Conservation (phyloP, 2,888 invertebrate genomes). For the Cerceris ruficornis region DNA sequence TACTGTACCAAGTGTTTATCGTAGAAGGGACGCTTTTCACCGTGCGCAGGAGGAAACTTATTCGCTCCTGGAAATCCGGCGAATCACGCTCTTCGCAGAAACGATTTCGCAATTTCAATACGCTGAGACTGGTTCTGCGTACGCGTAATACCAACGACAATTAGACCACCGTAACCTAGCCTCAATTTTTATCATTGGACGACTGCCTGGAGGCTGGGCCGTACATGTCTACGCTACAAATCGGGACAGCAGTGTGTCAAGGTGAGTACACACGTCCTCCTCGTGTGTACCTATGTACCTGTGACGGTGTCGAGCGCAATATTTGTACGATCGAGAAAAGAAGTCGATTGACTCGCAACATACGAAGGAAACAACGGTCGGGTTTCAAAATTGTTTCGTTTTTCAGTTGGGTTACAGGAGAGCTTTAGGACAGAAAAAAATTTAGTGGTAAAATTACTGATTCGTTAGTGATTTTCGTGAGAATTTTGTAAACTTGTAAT, state of each 20-base stretch:
- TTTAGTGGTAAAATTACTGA: too few relatives aligned
- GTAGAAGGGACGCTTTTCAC: not conserved
- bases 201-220: conserved; percentile 58
- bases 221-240: conserved; percentile 65
- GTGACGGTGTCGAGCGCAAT: conserved; percentile 32
- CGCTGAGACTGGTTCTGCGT: not conserved
- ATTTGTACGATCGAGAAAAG: conserved; percentile 43
- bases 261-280: conserved; percentile 49
- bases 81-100: not conserved
- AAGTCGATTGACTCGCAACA: conserved; percentile 14
- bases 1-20: too few relatives aligned
- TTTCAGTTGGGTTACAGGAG: too few relatives aligned
- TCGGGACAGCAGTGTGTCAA: conserved; percentile 63
- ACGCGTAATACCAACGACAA: conserved; percentile 32
- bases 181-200: conserved; percentile 65
- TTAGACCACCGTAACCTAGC: conserved; percentile 58
- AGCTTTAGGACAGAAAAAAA: too few relatives aligned
- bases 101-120: not conserved
- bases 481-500: too few relatives aligned
- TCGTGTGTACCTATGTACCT: conserved; percentile 6
- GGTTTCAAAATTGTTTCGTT: too few relatives aligned
- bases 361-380: not conserved
- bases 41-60: not conserved
- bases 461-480: too few relatives aligned
- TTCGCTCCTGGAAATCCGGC: not conserved